Evolutionary conservation across 2,797 vertebrate species (phyloP), one percentile per base, ranked within the genome.

Genomic region (Parambassis ranga): DNA sequence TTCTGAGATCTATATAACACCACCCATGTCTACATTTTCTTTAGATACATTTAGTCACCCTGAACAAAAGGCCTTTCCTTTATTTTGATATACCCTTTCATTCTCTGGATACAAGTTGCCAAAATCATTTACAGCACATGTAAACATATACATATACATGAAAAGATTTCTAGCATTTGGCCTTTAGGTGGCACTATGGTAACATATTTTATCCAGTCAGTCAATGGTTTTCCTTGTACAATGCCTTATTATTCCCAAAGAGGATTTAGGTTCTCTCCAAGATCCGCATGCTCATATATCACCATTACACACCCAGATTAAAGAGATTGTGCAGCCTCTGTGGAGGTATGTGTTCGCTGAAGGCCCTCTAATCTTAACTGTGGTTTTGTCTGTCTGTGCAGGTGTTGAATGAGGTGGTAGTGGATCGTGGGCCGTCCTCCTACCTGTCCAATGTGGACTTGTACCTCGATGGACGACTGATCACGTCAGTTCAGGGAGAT

Each of bases 351-450:
- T 31, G 6, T 8, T 32, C 20, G 42, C 5, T 20, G 24, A 14
- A 10, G 14, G 8, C 7, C 10, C 10, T 36, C 9, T 36, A 7
- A 32, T 16, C 3, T 19, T 14, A 10, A 27, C 1, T 14, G 7
- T 23, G 3, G 18, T 28, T 1, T 1, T 71, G 2, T 73, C 10
- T 67, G 27, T 66, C 4, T 60, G 1, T 47, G 4, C 71, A 94
- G 93, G 93, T 94, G 56, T 47, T 94, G 50, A 94, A 94, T 68
- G 93, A 94, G 72, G 93, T 94, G 63, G 93, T 94, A 37, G 92
- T 94, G 57, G 93, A 94, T 77, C 76, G 93, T 70, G 93, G 93
- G 2, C 92, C 93, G 0, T 94, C 93, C 16, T 93, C 93, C 32
- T 94, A 94, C 80, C 84, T 94, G 71, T 94, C 93, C 26, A 94